Base-by-base conservation (phyloP, 2,888 invertebrate species). In the Cremastinae sp. region DNA sequence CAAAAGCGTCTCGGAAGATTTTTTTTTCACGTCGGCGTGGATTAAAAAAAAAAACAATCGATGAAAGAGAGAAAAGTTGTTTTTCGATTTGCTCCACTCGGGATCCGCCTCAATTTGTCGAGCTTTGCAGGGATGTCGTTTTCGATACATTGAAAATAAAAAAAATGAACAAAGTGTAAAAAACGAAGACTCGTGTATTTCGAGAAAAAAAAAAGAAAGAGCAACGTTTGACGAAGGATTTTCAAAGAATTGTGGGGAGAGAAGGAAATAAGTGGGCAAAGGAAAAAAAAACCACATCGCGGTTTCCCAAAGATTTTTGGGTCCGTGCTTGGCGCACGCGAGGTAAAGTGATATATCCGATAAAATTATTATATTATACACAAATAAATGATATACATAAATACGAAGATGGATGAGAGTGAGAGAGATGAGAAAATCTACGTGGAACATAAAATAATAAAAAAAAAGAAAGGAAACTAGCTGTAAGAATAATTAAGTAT, bases 301-400 rank as follows among this genome's bases (percentile, higher is more conserved):
- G 73, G 47, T 70, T 84, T 84, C 80, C 80, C 81, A 81, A 83
- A 84, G 85, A 85, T 85, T 84, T 84, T 84, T 84, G 82, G 84
- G 72, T 79, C 78, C 79, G 80, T 79, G 80, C 81, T 81, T 71
- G 78, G 61, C 54, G 69, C 74, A 66, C 72, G 64, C n/a, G 59
- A 14, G 49, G 58, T 77, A 72, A 72, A 74, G 74, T 74, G 71
- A 73, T 74, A 74, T 64, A 74, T 73, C 72, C 61, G 66, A 66
- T 34, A 65, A 72, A 77, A 72, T 75, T 72, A n/a, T 65, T 68
- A 65, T 73, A 78, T 59, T 68, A 77, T 71, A 78, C 53, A 62
- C 56, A 72, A 54, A 71, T 38, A 73, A 41, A 56, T 65, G 54
- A 45, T 41, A 75, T 61, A 58, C 49, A 61, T 72, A 72, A 69